Percentiles rank a stretch among this genome's conserved stretches.
Evolutionary conservation across 1,140 invertebrate genomes (phyloP).

Genomic region (Cotesia glomerata): DNA sequence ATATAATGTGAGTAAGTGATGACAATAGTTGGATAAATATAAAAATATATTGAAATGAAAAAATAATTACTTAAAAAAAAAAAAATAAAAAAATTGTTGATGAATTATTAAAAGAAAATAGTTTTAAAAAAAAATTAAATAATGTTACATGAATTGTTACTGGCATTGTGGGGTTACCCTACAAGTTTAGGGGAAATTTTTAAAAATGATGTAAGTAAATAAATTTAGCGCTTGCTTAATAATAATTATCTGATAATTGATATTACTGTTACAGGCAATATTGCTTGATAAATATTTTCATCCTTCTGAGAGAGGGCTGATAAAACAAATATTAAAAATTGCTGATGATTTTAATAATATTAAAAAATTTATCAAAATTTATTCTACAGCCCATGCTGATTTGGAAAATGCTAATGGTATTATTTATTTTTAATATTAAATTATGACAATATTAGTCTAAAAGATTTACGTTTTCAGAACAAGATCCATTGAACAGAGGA

Average conservation of each 20-base stretch:
- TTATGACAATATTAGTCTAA: not conserved
- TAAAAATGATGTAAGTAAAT: slow-evolving; percentile 49
- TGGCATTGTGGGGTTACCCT: slow-evolving; percentile 59
- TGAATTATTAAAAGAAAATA: not conserved
- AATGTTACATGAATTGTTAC: slow-evolving; percentile 59
- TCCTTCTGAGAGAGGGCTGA: slow-evolving; percentile 53
- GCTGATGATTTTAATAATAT: slow-evolving; percentile 53
- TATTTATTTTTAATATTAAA: slow-evolving; percentile 28
- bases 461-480: slow-evolving; percentile 27
- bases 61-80: too few species aligned
- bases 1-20: too few species aligned
- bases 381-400: slow-evolving; percentile 35
- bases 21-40: too few species aligned
- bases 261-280: slow-evolving; percentile 42
- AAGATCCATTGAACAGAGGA: slow-evolving; percentile 46
- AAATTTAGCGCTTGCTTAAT: slow-evolving; percentile 3
- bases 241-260: slow-evolving; percentile 9
- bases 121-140: slow-evolving; percentile 22
- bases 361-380: slow-evolving; percentile 50
- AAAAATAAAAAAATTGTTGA: too few species aligned
- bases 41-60: too few species aligned
- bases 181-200: slow-evolving; percentile 53
- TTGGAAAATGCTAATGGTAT: slow-evolving; percentile 8
- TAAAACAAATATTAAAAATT: slow-evolving; percentile 52
- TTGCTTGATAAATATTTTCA: slow-evolving; percentile 56